Evolutionary conservation across 2,797 vertebrate genomes (phyloP).

Genomic region (Atherinosoma microstoma): DNA sequence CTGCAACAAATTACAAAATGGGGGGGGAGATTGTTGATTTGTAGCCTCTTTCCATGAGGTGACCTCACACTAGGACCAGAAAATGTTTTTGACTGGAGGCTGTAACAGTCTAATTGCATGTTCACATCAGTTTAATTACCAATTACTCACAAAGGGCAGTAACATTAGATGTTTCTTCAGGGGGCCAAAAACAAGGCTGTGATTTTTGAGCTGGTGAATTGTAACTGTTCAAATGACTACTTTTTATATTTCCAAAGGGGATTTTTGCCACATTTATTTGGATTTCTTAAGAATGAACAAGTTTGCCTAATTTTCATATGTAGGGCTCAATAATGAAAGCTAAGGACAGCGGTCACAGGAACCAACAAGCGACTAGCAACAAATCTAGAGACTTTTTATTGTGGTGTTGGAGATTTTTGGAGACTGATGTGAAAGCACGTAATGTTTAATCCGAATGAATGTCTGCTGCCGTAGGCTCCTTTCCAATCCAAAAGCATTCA

Average conservation of each 20-base stretch:
- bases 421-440: no score
- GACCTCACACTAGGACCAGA: conserved; percentile 14
- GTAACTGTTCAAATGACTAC: neutral
- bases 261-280: conserved; percentile 18
- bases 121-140: conserved; percentile 42
- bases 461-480: no score
- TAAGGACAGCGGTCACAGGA: no score
- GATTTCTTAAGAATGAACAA: neutral
- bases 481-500: no score
- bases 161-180: conserved; percentile 9
- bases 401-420: no score
- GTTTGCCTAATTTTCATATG: conserved; percentile 21
- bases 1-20: neutral
- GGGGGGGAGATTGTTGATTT: conserved; percentile 6
- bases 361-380: no score
- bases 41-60: conserved; percentile 5
- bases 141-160: conserved; percentile 21
- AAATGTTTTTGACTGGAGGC: conserved; percentile 8
- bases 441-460: no score
- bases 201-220: conserved; percentile 10
- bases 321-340: neutral
- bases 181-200: neutral
- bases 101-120: conserved; percentile 21
- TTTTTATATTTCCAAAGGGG: neutral
- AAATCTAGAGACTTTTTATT: no score